phyloP scores from a whole-genome alignment of 1,140 invertebrate genomes.

The Neodiprion pinetum region DNA sequence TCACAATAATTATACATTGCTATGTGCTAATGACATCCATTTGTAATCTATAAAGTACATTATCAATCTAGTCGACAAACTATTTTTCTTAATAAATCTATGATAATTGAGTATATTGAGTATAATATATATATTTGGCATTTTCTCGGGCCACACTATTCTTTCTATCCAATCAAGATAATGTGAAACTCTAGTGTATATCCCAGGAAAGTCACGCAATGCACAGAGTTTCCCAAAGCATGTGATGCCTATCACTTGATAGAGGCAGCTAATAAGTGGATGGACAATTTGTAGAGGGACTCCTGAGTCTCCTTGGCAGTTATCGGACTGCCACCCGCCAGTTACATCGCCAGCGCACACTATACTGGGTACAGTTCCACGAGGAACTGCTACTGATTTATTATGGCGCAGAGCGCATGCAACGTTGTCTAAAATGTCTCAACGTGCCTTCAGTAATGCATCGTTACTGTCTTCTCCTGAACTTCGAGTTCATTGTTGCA shows the following conservation, averaged over 20 bases:
- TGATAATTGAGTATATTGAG: too few relatives aligned
- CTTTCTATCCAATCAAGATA: constrained; percentile 47
- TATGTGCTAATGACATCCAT: too few relatives aligned
- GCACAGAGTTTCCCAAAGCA: constrained; percentile 68
- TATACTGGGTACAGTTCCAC: constrained; percentile 67
- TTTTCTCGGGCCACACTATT: constrained; percentile 37
- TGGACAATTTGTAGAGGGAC: constrained; percentile 65
- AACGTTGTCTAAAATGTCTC: constrained; percentile 64
- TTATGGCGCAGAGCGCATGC: constrained; percentile 60
- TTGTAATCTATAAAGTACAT: too few relatives aligned
- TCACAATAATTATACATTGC: too few relatives aligned
- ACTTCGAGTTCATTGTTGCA: constrained; percentile 1
- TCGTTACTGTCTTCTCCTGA: constrained; percentile 57
- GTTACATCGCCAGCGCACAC: constrained; percentile 75
- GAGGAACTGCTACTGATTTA: constrained; percentile 48
- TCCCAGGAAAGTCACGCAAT: constrained; percentile 60
- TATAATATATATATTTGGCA: too few relatives aligned
- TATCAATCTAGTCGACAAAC: too few relatives aligned
- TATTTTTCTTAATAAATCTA: too few relatives aligned
- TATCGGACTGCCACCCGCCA: constrained; percentile 68
- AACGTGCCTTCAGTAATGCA: constrained; percentile 68
- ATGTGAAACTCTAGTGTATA: constrained; percentile 60
- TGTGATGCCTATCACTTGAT: constrained; percentile 66
- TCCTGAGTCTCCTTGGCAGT: constrained; percentile 78
- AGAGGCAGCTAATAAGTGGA: constrained; percentile 56